These are phyloP conservation scores for Lathamus discolor DNA, from an alignment of 2,113 vertebrate species.

Conservation along the genomic window DNA sequence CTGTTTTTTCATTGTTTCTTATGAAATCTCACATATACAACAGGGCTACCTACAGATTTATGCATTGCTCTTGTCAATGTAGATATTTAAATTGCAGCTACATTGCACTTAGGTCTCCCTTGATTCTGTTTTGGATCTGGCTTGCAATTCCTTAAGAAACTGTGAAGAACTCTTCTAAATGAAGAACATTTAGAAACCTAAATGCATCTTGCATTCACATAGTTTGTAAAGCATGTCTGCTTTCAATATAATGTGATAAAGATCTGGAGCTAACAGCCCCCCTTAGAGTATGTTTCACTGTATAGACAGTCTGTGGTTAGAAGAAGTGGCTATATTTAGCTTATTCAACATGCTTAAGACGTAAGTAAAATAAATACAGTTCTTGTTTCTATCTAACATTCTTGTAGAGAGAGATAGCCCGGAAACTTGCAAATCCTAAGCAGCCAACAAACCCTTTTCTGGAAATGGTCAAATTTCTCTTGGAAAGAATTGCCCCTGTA, in stretches of 20 bases:
- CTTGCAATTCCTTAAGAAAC: not conserved
- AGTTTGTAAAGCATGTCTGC: not conserved
- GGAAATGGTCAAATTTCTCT: slow-evolving; percentile 99
- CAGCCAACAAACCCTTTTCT: slow-evolving; percentile 98
- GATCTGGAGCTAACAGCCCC: not conserved
- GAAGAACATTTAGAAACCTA: not conserved
- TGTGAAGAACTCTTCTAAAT: not conserved
- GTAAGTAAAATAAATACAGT: not conserved
- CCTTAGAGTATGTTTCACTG: not conserved
- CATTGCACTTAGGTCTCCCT: not conserved
- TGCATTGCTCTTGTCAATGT: not conserved
- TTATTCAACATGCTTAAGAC: not conserved
- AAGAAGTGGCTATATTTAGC: not conserved
- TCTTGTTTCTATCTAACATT: slow-evolving; percentile 31
- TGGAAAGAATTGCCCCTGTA: slow-evolving; percentile 98
- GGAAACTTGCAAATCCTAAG: slow-evolving; percentile 97
- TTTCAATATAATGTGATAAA: not conserved
- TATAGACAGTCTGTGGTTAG: not conserved
- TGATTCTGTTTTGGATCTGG: not conserved
- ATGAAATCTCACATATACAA: not conserved
- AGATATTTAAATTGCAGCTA: not conserved
- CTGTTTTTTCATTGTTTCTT: not conserved
- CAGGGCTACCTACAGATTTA: not conserved
- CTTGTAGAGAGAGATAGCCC: slow-evolving; percentile 93
- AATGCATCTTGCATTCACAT: not conserved